These are phyloP conservation scores for Cosmopolites sordidus DNA, from an alignment of 2,888 invertebrate genomes.

Conservation along the genomic window DNA sequence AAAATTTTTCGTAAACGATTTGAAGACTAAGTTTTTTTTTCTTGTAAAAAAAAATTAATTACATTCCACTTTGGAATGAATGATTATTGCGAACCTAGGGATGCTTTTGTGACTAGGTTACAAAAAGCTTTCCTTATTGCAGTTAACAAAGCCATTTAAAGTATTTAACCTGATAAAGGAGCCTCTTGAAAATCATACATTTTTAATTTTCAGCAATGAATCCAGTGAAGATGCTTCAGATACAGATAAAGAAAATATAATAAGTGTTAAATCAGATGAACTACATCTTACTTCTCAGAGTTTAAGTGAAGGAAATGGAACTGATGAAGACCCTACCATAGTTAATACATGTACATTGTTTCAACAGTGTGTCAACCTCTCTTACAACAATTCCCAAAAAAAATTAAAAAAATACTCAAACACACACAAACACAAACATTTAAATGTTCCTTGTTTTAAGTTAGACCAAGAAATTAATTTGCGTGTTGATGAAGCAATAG, in stretches of 20 bases:
- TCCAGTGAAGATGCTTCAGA: neutral
- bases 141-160: neutral
- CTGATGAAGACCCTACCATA: no score
- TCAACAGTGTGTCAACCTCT: neutral
- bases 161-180: neutral
- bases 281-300: neutral
- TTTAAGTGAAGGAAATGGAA: no score
- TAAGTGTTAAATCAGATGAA: neutral
- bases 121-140: neutral
- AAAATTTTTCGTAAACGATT: neutral
- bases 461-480: conserved; percentile 18
- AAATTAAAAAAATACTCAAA: conserved; percentile 23
- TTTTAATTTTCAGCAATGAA: neutral
- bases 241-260: conserved; percentile 9
- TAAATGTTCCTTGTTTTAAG: conserved; percentile 23
- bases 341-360: no score
- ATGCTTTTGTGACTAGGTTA: neutral
- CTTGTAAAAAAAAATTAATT: no score
- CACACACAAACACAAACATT: conserved; percentile 19
- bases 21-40: no score
- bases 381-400: conserved; percentile 3
- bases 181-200: neutral
- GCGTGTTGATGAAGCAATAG: neutral
- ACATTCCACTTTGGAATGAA: neutral
- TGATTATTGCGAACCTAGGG: neutral